Base-by-base conservation (phyloP, 2,888 invertebrate genomes). In the Scaptomyza caliginosa region DNA sequence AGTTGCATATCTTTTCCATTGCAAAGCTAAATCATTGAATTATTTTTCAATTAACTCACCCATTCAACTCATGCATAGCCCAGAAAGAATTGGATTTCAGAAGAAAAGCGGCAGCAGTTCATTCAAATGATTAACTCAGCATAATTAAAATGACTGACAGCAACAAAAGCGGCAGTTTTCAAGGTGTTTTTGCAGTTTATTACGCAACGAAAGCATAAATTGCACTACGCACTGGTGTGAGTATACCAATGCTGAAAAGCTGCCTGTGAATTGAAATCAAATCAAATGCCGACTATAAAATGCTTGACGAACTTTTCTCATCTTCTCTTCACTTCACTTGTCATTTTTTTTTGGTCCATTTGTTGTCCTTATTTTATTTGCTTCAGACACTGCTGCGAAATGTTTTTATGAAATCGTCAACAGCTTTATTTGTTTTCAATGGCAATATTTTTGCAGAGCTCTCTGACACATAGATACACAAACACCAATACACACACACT, bases 371-470 rank as follows among this genome's bases (percentile, higher is more conserved):
- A 43, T 16, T 16, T 38, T 51, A 45, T 38, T 21, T 52, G 36
- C 4, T 34, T 21, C 40, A 26, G n/a, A 21, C 34, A 42, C 43
- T 38, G 49, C 45, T 51, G 48, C 10, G 32, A 46, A 42, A 57
- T 54, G 74, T 68, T 85, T 83, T 86, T 84, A 84, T 81, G 81
- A 84, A 84, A 84, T 68, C 83, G 77, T 86, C 83, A 81, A 84
- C 77, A 86, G 82, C 84, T 86, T 84, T 84, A 86, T 84, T 84
- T 84, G 86, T 86, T 84, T 86, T 82, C 84, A 86, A 84, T 81
- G 77, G 73, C 82, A 84, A 84, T 86, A 84, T 86, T 86, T 86
- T 81, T 69, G 46, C 68, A 59, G 39, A 40, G 57, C 32, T 55
- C 62, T 56, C 40, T 57, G 48, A 59, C 58, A 66, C 24, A 52